Evolutionary conservation across 2,888 invertebrate genomes (phyloP), one percentile per base, ranked within the genome.

Genomic region (Hirtodrosophila histrioides): DNA sequence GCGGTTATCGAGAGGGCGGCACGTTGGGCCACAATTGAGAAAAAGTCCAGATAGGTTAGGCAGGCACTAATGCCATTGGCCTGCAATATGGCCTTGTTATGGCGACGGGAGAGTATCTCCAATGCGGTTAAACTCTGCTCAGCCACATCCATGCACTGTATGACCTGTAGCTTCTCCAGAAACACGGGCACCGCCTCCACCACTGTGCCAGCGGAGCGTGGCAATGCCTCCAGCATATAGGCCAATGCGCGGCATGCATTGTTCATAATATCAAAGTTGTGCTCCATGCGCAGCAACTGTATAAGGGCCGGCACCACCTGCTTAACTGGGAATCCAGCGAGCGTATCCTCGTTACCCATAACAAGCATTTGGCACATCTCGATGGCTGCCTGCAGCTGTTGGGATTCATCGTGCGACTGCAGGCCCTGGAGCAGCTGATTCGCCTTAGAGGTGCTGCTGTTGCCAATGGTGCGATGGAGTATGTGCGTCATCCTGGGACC

Each of bases 181-280:
- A 99, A 98, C 0, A 97, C 97, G 1, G 99, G 99, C 62, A 99
- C 97, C 2, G 99, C 99, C 88, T 99, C 97, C 2, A 98, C 97
- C 8, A 99, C 98, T 2, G 99, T 97, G 23, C 97, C 96, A 48
- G 98, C 98, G 36, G 99, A 98, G 63, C 99, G 94, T 0, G 99
- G 99, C 77, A 99, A 91, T 0, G 99, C 98, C 92, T 99, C 99
- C 95, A 99, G 95, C 98, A 99, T 99, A 92, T 99, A 99, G 0
- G 99, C 99, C 37, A 99, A 94, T 0, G 99, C 99, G 40, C 99
- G 96, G 90, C 99, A 99, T 0, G 99, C 99, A 92, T 99, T 98
- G 91, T 99, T 98, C 99, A 99, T 99, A 94, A 99, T 98, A 92
- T 99, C 99, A 93, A 99, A 99, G 93, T 99, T 99, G 91, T 99